Evolutionary conservation across 1,140 invertebrate genomes (phyloP).

Genomic region (Cryptotermes secundus): DNA sequence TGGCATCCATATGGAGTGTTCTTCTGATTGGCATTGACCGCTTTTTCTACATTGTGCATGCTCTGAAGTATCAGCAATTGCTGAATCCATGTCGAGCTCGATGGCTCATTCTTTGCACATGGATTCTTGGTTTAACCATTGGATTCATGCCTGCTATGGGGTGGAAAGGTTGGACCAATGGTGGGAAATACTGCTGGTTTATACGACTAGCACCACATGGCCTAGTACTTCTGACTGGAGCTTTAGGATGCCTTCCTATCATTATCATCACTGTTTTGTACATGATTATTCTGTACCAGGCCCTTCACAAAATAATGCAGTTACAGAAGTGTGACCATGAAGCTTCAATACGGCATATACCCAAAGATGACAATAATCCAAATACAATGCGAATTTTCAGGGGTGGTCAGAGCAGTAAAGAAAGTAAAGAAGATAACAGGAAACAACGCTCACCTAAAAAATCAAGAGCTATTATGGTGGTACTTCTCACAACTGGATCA

Average conservation of each 20-base stretch:
- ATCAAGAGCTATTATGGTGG: slow-evolving; percentile 57
- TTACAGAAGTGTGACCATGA: slow-evolving; percentile 43
- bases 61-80: slow-evolving; percentile 56
- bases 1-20: slow-evolving; percentile 59
- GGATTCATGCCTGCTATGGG: slow-evolving; percentile 57
- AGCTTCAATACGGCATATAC: neutral
- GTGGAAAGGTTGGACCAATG: slow-evolving; percentile 51
- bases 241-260: slow-evolving; percentile 55
- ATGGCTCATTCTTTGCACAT: slow-evolving; percentile 51
- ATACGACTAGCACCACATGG: slow-evolving; percentile 51
- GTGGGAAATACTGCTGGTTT: slow-evolving; percentile 52
- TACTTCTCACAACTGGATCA: slow-evolving; percentile 56
- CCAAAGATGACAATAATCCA: neutral
- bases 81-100: slow-evolving; percentile 53
- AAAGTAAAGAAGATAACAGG: slow-evolving; percentile 42
- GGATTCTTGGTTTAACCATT: slow-evolving; percentile 54
- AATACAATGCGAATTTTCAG: slow-evolving; percentile 3
- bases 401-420: slow-evolving; percentile 28
- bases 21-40: slow-evolving; percentile 58
- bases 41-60: slow-evolving; percentile 59
- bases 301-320: slow-evolving; percentile 51
- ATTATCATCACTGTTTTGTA: slow-evolving; percentile 53
- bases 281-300: slow-evolving; percentile 53
- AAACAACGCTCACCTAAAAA: slow-evolving; percentile 40
- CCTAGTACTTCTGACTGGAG: slow-evolving; percentile 53